Percentiles rank a stretch among this genome's conserved stretches.
Evolutionary conservation across 2,888 invertebrate genomes (phyloP).

Genomic region (Lepidochrysops patricia): DNA sequence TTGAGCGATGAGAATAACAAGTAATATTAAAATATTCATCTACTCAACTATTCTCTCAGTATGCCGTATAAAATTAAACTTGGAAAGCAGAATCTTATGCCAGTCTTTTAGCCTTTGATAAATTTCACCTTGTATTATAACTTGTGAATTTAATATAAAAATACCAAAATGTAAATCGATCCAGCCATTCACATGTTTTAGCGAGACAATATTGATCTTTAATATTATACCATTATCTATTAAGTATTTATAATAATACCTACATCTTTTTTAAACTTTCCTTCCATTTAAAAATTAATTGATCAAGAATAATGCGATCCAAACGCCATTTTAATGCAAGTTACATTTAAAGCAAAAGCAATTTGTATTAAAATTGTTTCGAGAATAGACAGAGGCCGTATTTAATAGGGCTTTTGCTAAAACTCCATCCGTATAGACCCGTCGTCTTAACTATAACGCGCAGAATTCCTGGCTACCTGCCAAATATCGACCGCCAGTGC

Average conservation of each 20-base stretch:
- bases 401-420: background rate
- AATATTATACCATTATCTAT: no score
- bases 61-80: background rate
- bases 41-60: background rate
- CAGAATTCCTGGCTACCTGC: background rate
- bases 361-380: constrained; percentile 1
- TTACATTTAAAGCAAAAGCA: no score
- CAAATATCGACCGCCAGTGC: background rate
- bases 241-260: no score
- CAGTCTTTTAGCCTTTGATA: background rate
- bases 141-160: no score
- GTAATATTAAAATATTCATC: background rate
- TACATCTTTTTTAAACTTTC: no score
- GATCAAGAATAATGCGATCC: no score
- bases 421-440: background rate
- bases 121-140: background rate
- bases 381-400: background rate
- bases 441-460: background rate
- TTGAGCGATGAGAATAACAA: background rate
- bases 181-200: no score
- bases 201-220: no score
- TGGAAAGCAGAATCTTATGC: background rate
- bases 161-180: no score
- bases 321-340: no score
- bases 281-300: no score